phyloP scores from a whole-genome alignment of 2,888 invertebrate genomes.

The Monochamus alternatus region DNA sequence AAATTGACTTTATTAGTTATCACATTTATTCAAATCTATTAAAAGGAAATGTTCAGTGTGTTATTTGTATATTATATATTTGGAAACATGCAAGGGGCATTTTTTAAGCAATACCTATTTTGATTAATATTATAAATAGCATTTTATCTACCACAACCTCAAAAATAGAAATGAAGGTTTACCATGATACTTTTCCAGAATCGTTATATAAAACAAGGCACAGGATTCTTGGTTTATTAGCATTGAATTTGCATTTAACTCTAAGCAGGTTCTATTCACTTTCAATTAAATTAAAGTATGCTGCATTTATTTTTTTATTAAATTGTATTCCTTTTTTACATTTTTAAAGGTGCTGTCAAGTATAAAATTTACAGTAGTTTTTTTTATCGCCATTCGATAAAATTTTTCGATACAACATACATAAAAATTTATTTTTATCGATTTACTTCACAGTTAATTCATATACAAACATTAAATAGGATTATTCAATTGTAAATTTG shows the following conservation, averaged over 20 bases:
- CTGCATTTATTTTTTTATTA: neutral
- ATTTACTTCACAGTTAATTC: neutral
- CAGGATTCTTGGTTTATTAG: conserved; percentile 35
- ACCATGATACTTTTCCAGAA: no score
- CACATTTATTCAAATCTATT: neutral
- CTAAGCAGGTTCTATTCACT: neutral
- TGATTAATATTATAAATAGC: no score
- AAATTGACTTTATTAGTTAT: neutral
- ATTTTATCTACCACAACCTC: no score
- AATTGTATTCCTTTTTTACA: neutral
- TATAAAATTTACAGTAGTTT: neutral
- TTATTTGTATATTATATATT: neutral
- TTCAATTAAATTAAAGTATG: no score
- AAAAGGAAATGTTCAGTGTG: neutral
- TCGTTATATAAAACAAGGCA: conserved; percentile 2
- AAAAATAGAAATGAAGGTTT: no score
- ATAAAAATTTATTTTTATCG: neutral
- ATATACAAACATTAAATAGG: neutral
- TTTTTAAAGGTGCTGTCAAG: neutral
- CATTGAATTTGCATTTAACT: conserved; percentile 30
- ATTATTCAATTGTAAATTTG: no score
- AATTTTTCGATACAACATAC: neutral
- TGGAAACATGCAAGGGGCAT: neutral
- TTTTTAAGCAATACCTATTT: no score
- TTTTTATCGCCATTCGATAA: neutral